A percentile compares a stretch with the other conserved stretches of the same genome.
Evolutionary conservation across 2,113 vertebrate species (phyloP).

Genomic region (Calonectris borealis): DNA sequence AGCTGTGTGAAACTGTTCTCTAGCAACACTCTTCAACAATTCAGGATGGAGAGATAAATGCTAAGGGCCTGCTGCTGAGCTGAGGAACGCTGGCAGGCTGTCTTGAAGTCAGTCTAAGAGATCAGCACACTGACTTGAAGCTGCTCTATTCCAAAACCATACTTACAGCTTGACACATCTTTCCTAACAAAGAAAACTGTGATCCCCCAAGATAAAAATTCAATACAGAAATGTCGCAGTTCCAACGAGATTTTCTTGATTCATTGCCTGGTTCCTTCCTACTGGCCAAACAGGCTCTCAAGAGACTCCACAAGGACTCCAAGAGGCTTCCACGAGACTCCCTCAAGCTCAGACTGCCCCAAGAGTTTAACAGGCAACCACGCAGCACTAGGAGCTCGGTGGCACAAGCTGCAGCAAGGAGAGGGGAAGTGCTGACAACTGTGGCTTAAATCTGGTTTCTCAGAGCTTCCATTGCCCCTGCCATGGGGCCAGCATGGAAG

Average conservation of each 20-base stretch:
- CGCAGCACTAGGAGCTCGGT: accelerated
- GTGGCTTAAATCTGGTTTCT: neutral
- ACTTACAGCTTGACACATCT: neutral
- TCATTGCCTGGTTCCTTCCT: neutral
- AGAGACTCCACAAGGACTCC: neutral
- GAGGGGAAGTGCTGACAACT: neutral
- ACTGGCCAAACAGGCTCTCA: neutral
- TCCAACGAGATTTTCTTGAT: neutral
- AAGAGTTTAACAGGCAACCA: neutral
- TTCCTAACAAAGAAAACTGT: neutral
- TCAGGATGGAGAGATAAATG: neutral
- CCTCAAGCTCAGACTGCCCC: neutral
- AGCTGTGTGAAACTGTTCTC: neutral
- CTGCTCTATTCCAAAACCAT: neutral
- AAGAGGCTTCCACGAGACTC: neutral
- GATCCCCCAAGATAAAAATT: neutral
- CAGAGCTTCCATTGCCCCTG: neutral
- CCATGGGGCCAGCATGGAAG: neutral
- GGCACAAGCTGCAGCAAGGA: neutral
- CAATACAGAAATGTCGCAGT: neutral
- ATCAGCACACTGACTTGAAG: neutral
- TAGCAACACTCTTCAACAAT: neutral
- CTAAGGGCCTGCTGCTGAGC: neutral
- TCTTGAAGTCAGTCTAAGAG: neutral
- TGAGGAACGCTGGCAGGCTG: neutral